Evolutionary conservation across 2,113 vertebrate species (phyloP), one percentile per base, ranked within the genome.

Genomic region (Triplophysa siluroides): DNA sequence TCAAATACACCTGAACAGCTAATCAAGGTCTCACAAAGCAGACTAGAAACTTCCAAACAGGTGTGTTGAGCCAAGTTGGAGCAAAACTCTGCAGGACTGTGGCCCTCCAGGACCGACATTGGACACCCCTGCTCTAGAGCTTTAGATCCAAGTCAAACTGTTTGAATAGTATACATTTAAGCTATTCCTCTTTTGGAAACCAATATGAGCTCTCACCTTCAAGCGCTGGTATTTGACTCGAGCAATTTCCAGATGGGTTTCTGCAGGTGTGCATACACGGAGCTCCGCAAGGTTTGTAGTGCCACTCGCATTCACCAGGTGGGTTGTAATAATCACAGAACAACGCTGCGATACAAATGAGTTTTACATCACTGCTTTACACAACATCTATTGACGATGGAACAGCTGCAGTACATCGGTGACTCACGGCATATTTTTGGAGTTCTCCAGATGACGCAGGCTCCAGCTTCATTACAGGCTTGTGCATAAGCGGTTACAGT

Each of bases 291-390:
- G 96, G 92, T 76, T 93, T 93, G 86, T 98, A 98, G 82, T 98
- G 96, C 97, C 97, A 99, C 78, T 95, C 94, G 70, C 97, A 99
- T 77, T 86, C 91, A 19, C 88, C 95, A 47, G 92, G 78, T 0
- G 90, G 86, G 75, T 98, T 98, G 89, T 97, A 98, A 88, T 95
- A 98, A 84, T 98, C 96, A 11, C 97, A 99, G 90, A 98, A 98
- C 19, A 99, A 84, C 64, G 97, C 97, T 99, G 85, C 3, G 85
- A 74, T 72, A 23, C 29, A 33, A 52, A 38, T 52, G 2, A 60
- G 29, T 43, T 72, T 56, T 38, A 38, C 33, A 6, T 56, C 1
- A 62, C 14, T 45, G 8, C 38, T 1, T 41, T 41, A 47, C 38
- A 75, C 1, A 11, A 33, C 7, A 18, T 65, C 41, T 45, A 14